Evolutionary conservation across 2,888 invertebrate genomes (phyloP), one percentile per base, ranked within the genome.

Genomic region (Microctonus brassicae): DNA sequence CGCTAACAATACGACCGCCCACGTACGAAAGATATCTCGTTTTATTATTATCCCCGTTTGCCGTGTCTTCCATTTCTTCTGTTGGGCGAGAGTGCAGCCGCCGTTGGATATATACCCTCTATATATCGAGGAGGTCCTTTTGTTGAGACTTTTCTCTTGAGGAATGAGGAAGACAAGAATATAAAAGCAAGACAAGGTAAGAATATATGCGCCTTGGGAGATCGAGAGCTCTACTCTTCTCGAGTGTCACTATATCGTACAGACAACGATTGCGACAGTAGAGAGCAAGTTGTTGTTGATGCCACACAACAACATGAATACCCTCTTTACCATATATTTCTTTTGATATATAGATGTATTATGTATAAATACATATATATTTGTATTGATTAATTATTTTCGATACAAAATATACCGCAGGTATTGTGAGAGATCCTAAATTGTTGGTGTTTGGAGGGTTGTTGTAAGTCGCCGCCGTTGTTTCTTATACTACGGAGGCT

Each of bases 1-100:
- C 84, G 82, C 84, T 85, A 85, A 85, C 85, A 85, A 85, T 85
- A 85, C 85, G 85, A 85, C 85, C 85, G 85, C 85, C 85, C 85
- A 85, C 85, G 82, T 84, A 82, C 83, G 55, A 47, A 82, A 83
- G 84, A 83, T 84, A 85, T 86, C 84, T 85, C 83, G 83, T 85
- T 83, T 85, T 83, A 85, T 85, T 85, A 84, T 86, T 85, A 84
- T 85, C 81, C 82, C 74, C 76, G 74, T 71, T 74, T 73, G 69
- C 67, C 62, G 67, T 70, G 47, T 47, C 69, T 69, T 53, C 71
- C 70, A 64, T 53, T 71, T 72, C 60, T 73, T 52, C 71, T 75
- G 67, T 72, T 64, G 65, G 26, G 72, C 22, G 67, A 62, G 67
- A 62, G 61, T 10, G 36, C 67, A 65, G 53, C 47, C 70, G 77